phyloP scores from a whole-genome alignment of 2,888 invertebrate species.

The Lasioglossum marginatum region DNA sequence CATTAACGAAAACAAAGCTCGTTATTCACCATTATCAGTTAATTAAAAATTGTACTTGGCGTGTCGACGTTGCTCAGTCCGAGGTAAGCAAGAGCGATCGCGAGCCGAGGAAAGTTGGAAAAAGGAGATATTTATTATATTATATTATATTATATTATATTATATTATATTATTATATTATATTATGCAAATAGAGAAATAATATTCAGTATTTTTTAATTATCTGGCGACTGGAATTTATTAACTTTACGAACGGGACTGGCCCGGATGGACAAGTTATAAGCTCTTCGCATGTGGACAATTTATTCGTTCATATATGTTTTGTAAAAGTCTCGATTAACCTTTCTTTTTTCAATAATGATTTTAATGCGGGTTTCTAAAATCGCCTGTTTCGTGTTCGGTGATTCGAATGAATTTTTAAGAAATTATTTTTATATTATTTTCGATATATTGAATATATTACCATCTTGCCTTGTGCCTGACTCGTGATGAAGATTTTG shows the following conservation, averaged over 20 bases:
- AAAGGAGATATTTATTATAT: slow-evolving; percentile 2
- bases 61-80: background rate
- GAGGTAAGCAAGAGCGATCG: background rate
- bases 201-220: background rate
- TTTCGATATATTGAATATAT: no score
- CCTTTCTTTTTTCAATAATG: no score
- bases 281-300: background rate
- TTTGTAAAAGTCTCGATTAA: no score
- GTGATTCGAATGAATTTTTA: no score
- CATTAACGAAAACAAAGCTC: background rate
- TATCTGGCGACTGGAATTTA: background rate
- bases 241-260: background rate
- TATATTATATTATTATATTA: no score
- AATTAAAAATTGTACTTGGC: slow-evolving; percentile 13
- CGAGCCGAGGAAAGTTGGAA: background rate
- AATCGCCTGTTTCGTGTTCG: no score
- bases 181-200: background rate
- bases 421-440: no score
- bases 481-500: no score
- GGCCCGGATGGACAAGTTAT: background rate
- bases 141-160: no score
- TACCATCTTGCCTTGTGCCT: no score
- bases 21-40: background rate
- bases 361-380: no score
- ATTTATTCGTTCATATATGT: background rate